A percentile compares a stretch with the other conserved stretches of the same genome.
phyloP scores from a whole-genome alignment of 2,113 vertebrate species.

The Misgurnus anguillicaudatus region DNA sequence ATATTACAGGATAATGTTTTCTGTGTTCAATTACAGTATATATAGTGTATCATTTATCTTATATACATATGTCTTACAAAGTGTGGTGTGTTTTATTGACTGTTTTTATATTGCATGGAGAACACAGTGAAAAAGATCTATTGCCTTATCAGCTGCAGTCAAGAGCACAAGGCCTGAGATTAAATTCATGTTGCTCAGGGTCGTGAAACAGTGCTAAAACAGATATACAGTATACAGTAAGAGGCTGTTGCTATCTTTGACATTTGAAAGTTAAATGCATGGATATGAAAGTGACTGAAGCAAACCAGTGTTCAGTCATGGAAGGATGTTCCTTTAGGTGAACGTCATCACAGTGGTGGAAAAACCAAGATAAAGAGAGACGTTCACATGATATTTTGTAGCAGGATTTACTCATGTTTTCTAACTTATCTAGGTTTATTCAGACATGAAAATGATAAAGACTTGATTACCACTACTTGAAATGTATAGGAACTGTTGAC shows the following conservation, averaged over 20 bases:
- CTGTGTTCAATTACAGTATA: neutral
- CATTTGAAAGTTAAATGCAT: constrained; percentile 9
- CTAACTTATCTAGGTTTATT: neutral
- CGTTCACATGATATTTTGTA: constrained; percentile 32
- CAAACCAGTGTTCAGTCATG: constrained; percentile 27
- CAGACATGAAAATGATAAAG: neutral
- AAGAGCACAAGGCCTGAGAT: neutral
- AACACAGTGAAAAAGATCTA: neutral
- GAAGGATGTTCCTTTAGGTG: constrained; percentile 23
- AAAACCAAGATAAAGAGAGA: constrained; percentile 28
- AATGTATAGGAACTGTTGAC: neutral
- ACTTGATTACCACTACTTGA: neutral
- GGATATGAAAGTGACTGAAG: constrained; percentile 13
- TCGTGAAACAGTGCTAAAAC: constrained; percentile 17
- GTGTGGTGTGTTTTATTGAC: constrained; percentile 6
- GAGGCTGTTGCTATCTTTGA: constrained; percentile 10
- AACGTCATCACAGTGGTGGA: constrained; percentile 1
- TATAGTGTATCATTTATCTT: neutral
- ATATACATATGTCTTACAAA: neutral
- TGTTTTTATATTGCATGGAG: neutral
- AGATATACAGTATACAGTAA: constrained; percentile 26
- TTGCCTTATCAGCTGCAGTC: constrained; percentile 4
- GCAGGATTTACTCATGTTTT: constrained; percentile 52
- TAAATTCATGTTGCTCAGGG: constrained; percentile 28
- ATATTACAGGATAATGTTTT: neutral